Percentiles rank a stretch among this genome's conserved stretches.
phyloP scores from a whole-genome alignment of 2,888 invertebrate genomes.

The Nomada hirtipes region DNA sequence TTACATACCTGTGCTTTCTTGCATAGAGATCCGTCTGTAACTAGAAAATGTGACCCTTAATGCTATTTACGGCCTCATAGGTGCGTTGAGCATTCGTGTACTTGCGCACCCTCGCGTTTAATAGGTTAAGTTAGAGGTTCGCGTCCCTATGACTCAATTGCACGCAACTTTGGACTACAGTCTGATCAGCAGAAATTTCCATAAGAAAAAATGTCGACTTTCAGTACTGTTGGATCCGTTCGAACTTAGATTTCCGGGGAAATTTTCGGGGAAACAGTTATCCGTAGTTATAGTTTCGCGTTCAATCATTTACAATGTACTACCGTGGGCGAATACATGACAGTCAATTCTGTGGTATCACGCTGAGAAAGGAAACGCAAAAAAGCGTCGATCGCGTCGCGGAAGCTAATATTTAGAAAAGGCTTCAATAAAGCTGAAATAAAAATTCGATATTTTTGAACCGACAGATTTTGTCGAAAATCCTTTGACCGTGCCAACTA shows the following conservation, averaged over 20 bases:
- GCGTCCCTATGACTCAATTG: constrained; percentile 70
- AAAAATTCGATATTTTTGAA: too few relatives aligned
- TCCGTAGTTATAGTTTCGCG: neutral
- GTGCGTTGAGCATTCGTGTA: constrained; percentile 54
- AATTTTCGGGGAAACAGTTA: neutral
- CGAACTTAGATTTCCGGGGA: neutral
- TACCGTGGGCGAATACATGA: neutral
- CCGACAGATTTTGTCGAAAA: too few relatives aligned
- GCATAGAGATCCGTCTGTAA: too few relatives aligned
- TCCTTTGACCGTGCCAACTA: too few relatives aligned
- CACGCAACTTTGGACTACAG: constrained; percentile 62
- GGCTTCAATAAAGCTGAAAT: too few relatives aligned
- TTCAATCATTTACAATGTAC: neutral
- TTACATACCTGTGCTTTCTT: too few relatives aligned
- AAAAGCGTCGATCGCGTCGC: neutral
- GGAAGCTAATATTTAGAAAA: neutral
- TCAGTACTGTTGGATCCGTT: constrained; percentile 1
- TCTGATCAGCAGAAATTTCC: constrained; percentile 14
- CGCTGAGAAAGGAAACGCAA: neutral
- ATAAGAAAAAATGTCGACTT: constrained; percentile 13
- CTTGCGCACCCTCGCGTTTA: constrained; percentile 47
- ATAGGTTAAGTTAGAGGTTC: constrained; percentile 75
- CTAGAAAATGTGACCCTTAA: too few relatives aligned
- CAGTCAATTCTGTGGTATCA: neutral
- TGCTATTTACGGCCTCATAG: constrained; percentile 67